A percentile compares a stretch with the other conserved stretches of the same genome.
These are phyloP conservation scores for Nesogale talazaci DNA, from an alignment of 2,113 vertebrate genomes.

Conservation along the genomic window DNA sequence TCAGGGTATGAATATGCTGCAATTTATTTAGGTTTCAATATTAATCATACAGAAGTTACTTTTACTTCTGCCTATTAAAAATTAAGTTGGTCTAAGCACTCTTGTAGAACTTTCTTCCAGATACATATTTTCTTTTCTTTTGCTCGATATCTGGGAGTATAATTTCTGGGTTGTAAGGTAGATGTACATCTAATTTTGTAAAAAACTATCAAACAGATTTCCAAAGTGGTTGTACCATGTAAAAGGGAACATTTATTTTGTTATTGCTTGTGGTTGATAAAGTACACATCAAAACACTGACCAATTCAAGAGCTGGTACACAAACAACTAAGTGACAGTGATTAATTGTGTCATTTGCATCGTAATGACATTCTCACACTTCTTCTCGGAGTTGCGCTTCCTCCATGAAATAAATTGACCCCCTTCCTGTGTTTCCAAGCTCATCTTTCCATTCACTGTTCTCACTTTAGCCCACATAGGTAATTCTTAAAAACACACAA, in stretches of 20 bases:
- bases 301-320: background rate
- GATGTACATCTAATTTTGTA: background rate
- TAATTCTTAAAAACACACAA: background rate
- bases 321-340: background rate
- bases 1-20: background rate
- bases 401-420: background rate
- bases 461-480: background rate
- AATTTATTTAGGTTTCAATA: background rate
- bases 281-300: background rate
- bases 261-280: background rate
- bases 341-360: background rate
- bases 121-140: background rate
- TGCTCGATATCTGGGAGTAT: background rate
- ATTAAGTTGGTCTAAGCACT: background rate
- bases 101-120: background rate
- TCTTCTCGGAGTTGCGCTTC: background rate
- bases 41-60: background rate
- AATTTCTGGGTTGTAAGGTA: background rate
- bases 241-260: background rate
- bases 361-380: background rate
- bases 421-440: background rate
- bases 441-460: background rate
- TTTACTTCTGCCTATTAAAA: background rate
- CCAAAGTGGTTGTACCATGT: background rate
- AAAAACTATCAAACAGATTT: background rate